These are phyloP conservation scores for Xiphophorus couchianus DNA, from an alignment of 2,113 vertebrate species.

Conservation along the genomic window DNA sequence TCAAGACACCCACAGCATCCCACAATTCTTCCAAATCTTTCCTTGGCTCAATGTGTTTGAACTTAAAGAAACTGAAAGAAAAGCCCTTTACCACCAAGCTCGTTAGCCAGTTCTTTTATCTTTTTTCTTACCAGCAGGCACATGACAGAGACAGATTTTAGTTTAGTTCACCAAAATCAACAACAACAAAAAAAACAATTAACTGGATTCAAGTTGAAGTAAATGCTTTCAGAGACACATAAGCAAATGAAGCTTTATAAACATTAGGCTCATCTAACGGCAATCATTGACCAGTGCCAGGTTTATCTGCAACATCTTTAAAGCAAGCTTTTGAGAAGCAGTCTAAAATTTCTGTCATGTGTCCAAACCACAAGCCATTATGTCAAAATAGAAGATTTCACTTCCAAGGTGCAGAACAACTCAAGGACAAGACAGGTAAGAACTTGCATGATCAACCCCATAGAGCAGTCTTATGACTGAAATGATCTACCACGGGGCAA, in stretches of 20 bases:
- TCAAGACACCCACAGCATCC: conserved; percentile 38
- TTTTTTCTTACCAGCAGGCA: conserved; percentile 57
- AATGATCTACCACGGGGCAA: background rate
- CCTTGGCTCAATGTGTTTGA: conserved; percentile 50
- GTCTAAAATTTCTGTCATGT: background rate
- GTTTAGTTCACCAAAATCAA: conserved; percentile 55
- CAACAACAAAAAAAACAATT: conserved; percentile 24
- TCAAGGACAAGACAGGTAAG: conserved; percentile 1
- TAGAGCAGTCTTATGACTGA: background rate
- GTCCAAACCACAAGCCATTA: background rate
- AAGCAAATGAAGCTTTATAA: background rate
- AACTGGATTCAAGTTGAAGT: background rate
- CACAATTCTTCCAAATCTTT: conserved; percentile 32
- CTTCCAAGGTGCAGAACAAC: conserved; percentile 1
- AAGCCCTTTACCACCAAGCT: conserved; percentile 24
- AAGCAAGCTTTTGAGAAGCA: no score
- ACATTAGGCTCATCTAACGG: background rate
- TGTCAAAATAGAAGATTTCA: background rate
- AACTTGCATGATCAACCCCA: conserved; percentile 16
- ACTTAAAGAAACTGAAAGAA: conserved; percentile 23
- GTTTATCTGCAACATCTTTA: background rate
- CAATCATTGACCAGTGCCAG: background rate
- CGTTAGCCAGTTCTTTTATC: conserved; percentile 28
- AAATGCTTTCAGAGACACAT: conserved; percentile 22
- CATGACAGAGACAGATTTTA: conserved; percentile 46